phyloP scores from a whole-genome alignment of 2,888 invertebrate species.

The Tetragonisca angustula region DNA sequence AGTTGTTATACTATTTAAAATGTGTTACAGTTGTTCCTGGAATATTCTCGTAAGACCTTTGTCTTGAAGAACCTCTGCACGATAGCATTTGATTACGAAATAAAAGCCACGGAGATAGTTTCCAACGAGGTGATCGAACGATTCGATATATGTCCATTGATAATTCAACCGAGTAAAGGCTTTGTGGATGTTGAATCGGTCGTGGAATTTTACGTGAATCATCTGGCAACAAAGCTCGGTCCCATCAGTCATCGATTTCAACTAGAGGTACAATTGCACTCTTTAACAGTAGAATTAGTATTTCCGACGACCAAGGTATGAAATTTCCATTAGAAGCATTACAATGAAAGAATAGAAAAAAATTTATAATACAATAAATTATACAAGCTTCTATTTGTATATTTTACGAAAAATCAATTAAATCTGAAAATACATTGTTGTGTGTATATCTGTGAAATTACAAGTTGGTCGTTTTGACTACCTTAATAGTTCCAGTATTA shows the following conservation, averaged over 20 bases:
- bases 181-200: constrained; percentile 83
- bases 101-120: constrained; percentile 32
- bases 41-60: constrained; percentile 76
- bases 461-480: no score
- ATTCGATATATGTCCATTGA: constrained; percentile 42
- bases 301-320: no score
- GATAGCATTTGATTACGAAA: constrained; percentile 71
- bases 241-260: constrained; percentile 84
- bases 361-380: no score
- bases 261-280: constrained; percentile 71
- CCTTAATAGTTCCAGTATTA: no score
- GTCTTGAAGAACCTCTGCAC: constrained; percentile 85
- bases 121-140: not conserved
- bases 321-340: no score
- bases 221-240: constrained; percentile 86
- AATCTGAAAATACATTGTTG: no score
- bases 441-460: no score
- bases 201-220: constrained; percentile 84
- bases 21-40: constrained; percentile 80
- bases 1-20: not conserved
- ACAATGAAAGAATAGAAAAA: no score
- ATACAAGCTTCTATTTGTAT: no score
- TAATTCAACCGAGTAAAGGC: constrained; percentile 76
- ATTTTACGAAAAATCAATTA: no score
- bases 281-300: not conserved